Conservation (phyloP, 2,113 vertebrate species). For the Aviceda subcristata region DNA sequence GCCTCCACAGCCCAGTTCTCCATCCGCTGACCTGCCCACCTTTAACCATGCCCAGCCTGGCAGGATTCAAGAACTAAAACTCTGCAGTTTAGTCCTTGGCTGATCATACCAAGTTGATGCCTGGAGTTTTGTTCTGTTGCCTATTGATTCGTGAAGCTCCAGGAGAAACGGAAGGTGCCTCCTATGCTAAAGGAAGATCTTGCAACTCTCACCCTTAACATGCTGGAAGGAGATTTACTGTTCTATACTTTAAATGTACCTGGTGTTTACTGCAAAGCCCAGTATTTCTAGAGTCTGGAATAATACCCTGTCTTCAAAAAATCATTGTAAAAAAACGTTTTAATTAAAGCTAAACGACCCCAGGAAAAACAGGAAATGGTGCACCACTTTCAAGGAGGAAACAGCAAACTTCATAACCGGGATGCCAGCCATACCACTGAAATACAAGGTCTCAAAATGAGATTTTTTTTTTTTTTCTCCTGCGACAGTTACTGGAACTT, state of each 20-base stretch:
- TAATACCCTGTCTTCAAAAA: background rate
- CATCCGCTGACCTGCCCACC: background rate
- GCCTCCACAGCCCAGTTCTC: background rate
- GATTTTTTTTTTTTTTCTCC: background rate
- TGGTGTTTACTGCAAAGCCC: background rate
- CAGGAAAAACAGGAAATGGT: constrained; percentile 51
- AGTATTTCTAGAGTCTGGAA: background rate
- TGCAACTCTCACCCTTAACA: background rate
- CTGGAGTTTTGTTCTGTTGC: background rate
- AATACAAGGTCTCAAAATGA: background rate
- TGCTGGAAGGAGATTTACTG: background rate
- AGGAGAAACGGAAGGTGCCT: background rate
- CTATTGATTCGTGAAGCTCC: background rate
- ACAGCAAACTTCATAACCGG: background rate
- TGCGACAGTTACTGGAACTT: background rate
- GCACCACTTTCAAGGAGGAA: background rate
- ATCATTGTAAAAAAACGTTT: background rate
- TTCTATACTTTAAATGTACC: background rate
- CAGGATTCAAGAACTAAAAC: background rate
- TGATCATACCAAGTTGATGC: background rate
- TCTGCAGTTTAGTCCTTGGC: background rate
- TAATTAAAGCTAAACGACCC: background rate
- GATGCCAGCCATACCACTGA: background rate
- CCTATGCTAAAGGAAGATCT: background rate
- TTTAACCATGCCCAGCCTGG: background rate